A percentile compares a stretch with the other conserved stretches of the same genome.
Evolutionary conservation across 2,113 vertebrate species (phyloP).

Genomic region (Cichladusa arquata): DNA sequence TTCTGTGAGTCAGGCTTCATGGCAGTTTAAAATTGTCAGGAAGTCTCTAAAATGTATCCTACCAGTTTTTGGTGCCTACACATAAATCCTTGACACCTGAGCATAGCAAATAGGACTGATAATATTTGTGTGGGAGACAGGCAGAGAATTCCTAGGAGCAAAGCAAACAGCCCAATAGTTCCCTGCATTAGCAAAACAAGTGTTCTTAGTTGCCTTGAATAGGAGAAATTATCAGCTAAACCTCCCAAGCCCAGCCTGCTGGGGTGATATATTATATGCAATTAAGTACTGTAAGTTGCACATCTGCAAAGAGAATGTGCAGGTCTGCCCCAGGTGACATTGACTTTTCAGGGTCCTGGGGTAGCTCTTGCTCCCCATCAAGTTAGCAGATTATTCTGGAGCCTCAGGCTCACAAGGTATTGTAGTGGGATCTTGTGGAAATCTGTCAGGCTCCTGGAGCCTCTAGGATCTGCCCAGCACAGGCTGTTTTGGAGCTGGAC

Average conservation of each 20-base stretch:
- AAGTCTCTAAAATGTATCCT: neutral
- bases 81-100: neutral
- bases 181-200: neutral
- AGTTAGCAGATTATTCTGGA: neutral
- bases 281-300: neutral
- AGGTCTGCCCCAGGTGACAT: neutral
- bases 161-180: neutral
- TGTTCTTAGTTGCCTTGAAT: neutral
- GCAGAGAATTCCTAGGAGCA: neutral
- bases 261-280: neutral
- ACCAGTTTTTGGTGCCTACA: neutral
- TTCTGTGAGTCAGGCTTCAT: neutral
- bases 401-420: accelerated
- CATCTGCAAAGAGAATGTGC: neutral
- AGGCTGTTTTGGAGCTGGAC: neutral
- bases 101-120: neutral
- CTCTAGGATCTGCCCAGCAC: neutral
- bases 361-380: neutral
- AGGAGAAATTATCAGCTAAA: neutral
- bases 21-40: neutral
- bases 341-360: neutral
- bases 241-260: neutral
- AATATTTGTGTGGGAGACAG: neutral
- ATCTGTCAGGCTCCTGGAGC: neutral
- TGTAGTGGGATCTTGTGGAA: neutral